Conservation (phyloP, 2,888 invertebrate genomes). For the Mesopsocus fuscifrons region DNA sequence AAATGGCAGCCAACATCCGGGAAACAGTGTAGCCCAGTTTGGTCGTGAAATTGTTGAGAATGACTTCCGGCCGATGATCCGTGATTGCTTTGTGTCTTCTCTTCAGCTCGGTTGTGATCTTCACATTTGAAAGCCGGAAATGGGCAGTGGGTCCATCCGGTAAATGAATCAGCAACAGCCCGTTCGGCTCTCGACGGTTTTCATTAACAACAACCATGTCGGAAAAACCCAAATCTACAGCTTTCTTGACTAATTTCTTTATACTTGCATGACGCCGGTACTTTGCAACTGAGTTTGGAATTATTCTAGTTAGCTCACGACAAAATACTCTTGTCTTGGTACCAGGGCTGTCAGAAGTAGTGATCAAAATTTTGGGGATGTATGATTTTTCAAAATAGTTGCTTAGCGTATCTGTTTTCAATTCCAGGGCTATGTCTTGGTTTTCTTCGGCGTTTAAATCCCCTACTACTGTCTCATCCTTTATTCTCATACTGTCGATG, state of each 20-base stretch:
- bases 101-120: conserved; percentile 69
- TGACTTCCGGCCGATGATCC: conserved; percentile 81
- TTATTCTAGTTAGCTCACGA: conserved; percentile 70
- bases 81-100: conserved; percentile 64
- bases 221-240: conserved; percentile 57
- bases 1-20: conserved; percentile 82
- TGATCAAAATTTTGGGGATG: conserved; percentile 90
- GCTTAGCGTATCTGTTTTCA: conserved; percentile 65
- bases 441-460: conserved; percentile 60
- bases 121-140: conserved; percentile 84
- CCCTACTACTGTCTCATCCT: conserved; percentile 74
- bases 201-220: conserved; percentile 90
- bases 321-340: conserved; percentile 78
- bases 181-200: conserved; percentile 78
- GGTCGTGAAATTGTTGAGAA: conserved; percentile 91
- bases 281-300: conserved; percentile 78
- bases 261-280: conserved; percentile 78
- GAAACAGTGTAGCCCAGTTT: conserved; percentile 78
- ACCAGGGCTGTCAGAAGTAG: conserved; percentile 82
- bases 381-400: conserved; percentile 68
- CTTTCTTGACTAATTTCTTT: conserved; percentile 81
- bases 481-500: conserved; percentile 76
- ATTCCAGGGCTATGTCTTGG: conserved; percentile 33
- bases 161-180: conserved; percentile 78
- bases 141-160: conserved; percentile 95